Base-by-base conservation (phyloP, 2,113 vertebrate genomes). In the Petrocephalus zakoni region DNA sequence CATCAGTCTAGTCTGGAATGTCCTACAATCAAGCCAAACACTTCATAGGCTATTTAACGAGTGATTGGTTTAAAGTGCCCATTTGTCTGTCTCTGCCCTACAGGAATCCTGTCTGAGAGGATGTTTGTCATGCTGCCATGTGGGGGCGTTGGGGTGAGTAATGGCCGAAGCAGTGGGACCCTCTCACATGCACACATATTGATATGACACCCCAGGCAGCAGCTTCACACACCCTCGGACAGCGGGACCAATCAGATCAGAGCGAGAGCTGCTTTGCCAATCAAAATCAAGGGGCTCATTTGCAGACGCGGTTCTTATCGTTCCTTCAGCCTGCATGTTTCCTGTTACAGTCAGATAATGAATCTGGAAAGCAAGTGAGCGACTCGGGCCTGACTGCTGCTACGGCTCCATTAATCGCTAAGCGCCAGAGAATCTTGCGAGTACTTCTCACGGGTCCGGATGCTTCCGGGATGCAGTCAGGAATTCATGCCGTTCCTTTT, bases 101-200 rank as follows among this genome's bases (percentile, higher is more conserved):
- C 94, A 96, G 96, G 95, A 91, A 95, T 96, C 90, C 93, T 96
- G 88, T 94, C 95, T 0, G 95, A 97, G 93, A 89, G 95, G 91
- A 94, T 96, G 93, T 96, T 96, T 11, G 95, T 96, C 90, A 97
- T 96, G 96, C 92, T 97, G 91, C 96, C 96, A 88, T 97, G 96
- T 0, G 96, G 96, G 72, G 96, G 96, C 10, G 94, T 96, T 85
- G 96, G 96, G 95, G 96, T 97, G 93, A 95, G 96, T 95, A 88
- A 84, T 37, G 25, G 52, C 29, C 19, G 5, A 34, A 34, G 49
- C 83, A 52, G 2, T 10, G 85, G 29, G 29, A 15, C 34, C 29
- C 11, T 19, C 29, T 58, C 8, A 17, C 15, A 21, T 13, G 25
- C 29, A 34, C 25, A 29, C 51, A 29, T 29, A 42, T 11, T 29